phyloP scores from a whole-genome alignment of 2,113 vertebrate genomes.

The Brachypteracias leptosomus region DNA sequence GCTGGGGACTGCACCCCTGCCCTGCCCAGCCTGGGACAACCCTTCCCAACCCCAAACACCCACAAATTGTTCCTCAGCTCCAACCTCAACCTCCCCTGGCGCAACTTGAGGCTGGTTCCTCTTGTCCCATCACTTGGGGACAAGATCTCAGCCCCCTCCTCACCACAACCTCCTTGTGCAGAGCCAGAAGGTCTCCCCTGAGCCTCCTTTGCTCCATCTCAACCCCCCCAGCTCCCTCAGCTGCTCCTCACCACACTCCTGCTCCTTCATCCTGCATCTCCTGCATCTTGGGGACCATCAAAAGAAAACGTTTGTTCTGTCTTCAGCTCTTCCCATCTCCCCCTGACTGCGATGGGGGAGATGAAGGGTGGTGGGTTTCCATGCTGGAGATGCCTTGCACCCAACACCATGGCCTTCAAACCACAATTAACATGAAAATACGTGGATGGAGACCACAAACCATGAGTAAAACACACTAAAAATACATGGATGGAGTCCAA shows the following conservation, averaged over 20 bases:
- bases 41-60: not conserved
- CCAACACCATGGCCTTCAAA: too few relatives aligned
- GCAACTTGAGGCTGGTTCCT: too few relatives aligned
- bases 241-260: too few relatives aligned
- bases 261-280: not conserved
- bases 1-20: not conserved
- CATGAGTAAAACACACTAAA: not conserved
- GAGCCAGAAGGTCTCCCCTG: too few relatives aligned
- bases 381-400: not conserved
- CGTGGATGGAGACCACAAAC: too few relatives aligned
- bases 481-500: not conserved
- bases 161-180: too few relatives aligned
- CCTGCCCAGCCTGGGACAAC: not conserved
- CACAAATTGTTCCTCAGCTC: not conserved
- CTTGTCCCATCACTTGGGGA: too few relatives aligned
- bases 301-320: not conserved
- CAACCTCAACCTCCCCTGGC: not conserved
- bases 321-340: not conserved
- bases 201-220: too few relatives aligned
- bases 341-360: accelerated
- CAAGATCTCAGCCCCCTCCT: too few relatives aligned
- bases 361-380: not conserved
- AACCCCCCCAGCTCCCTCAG: too few relatives aligned
- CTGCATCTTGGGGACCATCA: accelerated
- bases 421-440: too few relatives aligned